Evolutionary conservation across 2,113 vertebrate species (phyloP).

Genomic region (Aptenodytes patagonicus): DNA sequence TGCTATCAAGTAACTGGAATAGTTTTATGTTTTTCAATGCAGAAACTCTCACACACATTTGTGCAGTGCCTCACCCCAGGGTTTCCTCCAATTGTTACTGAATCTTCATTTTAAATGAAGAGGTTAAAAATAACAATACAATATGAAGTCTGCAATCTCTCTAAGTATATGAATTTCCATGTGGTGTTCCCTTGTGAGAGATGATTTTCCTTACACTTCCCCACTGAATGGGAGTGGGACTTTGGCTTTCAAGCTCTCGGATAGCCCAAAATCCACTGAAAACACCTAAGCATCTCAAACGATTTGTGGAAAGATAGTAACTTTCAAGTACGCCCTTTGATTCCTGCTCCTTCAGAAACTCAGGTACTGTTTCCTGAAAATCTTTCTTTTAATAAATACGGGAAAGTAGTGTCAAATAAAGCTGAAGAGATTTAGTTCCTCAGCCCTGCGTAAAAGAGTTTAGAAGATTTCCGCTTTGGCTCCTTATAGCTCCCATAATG

Average conservation of each 20-base stretch:
- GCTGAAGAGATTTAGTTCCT: neutral
- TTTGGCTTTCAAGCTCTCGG: neutral
- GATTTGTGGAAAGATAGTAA: neutral
- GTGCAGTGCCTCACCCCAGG: constrained; percentile 17
- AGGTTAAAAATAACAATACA: constrained; percentile 11
- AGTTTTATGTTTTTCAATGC: neutral
- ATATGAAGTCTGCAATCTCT: neutral
- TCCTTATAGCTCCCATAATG: neutral
- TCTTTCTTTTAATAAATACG: neutral
- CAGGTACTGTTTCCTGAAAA: neutral
- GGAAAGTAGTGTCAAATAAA: neutral
- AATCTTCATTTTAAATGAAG: constrained; percentile 28
- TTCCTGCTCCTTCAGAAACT: neutral
- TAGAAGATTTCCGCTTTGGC: neutral
- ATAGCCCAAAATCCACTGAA: neutral
- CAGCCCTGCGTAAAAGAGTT: neutral
- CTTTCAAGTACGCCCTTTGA: neutral
- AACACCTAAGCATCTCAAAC: neutral
- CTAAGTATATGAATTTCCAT: neutral
- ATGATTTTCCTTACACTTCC: neutral
- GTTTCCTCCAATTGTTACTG: constrained; percentile 30
- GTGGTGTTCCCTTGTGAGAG: neutral
- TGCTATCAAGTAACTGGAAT: neutral
- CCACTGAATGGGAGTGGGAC: neutral
- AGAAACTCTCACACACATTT: neutral